These are phyloP conservation scores for Rhombomys opimus DNA, from an alignment of 2,113 vertebrate species.

Conservation along the genomic window DNA sequence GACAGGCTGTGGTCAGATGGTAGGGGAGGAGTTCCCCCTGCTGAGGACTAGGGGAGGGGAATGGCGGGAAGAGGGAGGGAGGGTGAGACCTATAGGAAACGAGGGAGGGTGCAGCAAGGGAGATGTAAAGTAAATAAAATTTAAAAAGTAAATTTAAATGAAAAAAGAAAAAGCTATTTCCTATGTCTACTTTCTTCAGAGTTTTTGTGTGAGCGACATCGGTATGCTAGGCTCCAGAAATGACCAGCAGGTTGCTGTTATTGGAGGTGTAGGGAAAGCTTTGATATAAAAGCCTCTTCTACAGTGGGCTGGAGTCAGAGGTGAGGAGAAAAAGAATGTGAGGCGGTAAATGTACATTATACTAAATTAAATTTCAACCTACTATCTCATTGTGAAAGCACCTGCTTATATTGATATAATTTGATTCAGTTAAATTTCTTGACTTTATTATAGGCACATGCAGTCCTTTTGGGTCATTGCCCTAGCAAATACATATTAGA, in stretches of 20 bases:
- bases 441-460: background rate
- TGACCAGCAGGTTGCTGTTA: background rate
- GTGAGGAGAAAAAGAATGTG: background rate
- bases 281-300: background rate
- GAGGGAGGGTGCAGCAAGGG: too few relatives aligned
- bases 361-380: background rate
- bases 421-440: background rate
- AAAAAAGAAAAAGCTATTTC: background rate
- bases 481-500: background rate
- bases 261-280: accelerated
- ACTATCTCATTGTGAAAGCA: background rate
- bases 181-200: background rate
- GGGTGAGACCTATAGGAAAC: too few relatives aligned
- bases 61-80: too few relatives aligned
- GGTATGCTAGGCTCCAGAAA: accelerated
- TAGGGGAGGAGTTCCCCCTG: too few relatives aligned
- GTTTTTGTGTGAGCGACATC: accelerated
- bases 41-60: too few relatives aligned
- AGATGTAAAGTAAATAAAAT: too few relatives aligned
- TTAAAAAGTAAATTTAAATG: too few relatives aligned
- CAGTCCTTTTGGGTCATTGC: background rate
- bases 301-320: background rate
- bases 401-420: background rate
- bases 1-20: too few relatives aligned
- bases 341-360: background rate